Evolutionary conservation across 2,888 invertebrate genomes (phyloP).

Genomic region (Sipunculus nudus): DNA sequence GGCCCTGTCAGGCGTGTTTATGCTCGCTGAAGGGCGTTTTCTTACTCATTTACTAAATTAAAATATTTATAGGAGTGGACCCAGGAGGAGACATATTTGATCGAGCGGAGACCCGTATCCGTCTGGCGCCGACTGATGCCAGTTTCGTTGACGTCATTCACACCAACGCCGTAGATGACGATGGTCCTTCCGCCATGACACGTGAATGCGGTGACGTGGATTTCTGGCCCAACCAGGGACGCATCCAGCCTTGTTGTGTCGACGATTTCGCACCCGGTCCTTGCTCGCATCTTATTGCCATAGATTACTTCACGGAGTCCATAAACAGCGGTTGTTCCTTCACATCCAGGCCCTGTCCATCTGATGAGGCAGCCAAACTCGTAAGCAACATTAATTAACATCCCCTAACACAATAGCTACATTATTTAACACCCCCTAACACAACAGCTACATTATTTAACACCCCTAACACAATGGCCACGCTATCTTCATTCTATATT

Average conservation of each 20-base stretch:
- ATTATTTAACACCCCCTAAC: no score
- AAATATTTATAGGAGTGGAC: conserved; percentile 12
- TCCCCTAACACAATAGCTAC: no score
- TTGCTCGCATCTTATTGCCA: conserved; percentile 2
- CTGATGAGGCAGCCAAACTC: no score
- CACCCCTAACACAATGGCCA: no score
- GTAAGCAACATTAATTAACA: no score
- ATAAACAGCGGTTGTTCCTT: not conserved
- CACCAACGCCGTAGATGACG: not conserved
- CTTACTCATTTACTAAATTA: no score
- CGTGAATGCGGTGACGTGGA: conserved; percentile 2
- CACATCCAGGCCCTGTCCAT: not conserved
- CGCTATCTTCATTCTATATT: no score
- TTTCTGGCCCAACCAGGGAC: conserved; percentile 4
- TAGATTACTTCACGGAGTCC: conserved; percentile 1
- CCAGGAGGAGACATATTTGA: conserved; percentile 7
- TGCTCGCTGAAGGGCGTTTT: no score
- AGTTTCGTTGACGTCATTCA: conserved; percentile 13
- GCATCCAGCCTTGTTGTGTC: conserved; percentile 7
- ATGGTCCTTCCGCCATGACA: conserved; percentile 1
- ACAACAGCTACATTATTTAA: no score
- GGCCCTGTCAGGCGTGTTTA: no score
- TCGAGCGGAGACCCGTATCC: not conserved
- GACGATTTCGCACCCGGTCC: not conserved
- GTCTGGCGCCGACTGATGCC: conserved; percentile 6